Percentiles rank a stretch among this genome's conserved stretches.
These are phyloP conservation scores for Lagenorhynchus albirostris DNA, from an alignment of 2,113 vertebrate species.

Conservation along the genomic window DNA sequence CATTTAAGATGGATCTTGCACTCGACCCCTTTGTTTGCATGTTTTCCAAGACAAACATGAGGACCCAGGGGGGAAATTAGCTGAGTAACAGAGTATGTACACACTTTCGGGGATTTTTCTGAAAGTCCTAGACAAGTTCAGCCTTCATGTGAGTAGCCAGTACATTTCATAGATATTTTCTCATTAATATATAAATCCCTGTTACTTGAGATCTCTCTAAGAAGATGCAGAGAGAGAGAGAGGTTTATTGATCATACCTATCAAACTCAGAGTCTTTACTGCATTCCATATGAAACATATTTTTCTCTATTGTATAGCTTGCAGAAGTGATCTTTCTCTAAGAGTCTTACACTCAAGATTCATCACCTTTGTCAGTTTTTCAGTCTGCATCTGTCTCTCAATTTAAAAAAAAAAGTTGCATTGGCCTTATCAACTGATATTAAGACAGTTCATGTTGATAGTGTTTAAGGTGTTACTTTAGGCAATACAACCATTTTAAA, in stretches of 20 bases:
- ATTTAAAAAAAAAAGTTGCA: not conserved
- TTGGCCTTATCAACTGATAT: not conserved
- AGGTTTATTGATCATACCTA: not conserved
- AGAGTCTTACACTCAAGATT: not conserved
- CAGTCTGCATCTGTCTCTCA: not conserved
- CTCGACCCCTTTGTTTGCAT: not conserved
- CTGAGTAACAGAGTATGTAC: not conserved
- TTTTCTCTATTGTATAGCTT: not conserved
- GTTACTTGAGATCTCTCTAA: not conserved
- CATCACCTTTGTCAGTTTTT: not conserved
- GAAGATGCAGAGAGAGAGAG: not conserved
- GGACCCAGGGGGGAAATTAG: not conserved
- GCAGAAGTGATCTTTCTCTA: not conserved
- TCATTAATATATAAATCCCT: not conserved
- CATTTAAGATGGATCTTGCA: fast-evolving
- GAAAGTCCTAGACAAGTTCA: not conserved
- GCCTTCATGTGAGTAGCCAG: not conserved
- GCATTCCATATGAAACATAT: not conserved
- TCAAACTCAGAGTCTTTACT: not conserved
- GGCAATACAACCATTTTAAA: not conserved
- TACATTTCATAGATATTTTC: not conserved
- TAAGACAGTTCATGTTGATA: not conserved
- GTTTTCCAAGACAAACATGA: not conserved
- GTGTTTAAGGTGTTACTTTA: not conserved
- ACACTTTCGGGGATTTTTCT: not conserved